Conservation (phyloP, 2,113 vertebrate species). For the Cyanocitta stelleri region DNA sequence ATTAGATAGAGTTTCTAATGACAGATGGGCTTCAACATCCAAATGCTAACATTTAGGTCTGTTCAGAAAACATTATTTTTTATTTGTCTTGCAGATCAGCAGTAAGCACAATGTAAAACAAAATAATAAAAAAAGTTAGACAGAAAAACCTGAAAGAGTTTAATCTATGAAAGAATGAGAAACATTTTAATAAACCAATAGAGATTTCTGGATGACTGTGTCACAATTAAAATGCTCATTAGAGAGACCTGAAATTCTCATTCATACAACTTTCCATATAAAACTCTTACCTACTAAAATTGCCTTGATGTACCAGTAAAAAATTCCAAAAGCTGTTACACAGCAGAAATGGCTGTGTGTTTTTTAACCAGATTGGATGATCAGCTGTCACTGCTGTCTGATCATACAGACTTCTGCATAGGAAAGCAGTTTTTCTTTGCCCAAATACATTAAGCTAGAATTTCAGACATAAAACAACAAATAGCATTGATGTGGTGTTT, state of each 20-base stretch:
- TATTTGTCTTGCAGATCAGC: neutral
- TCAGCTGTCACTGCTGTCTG: slow-evolving; percentile 12
- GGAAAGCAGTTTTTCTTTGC: slow-evolving; percentile 3
- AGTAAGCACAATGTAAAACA: neutral
- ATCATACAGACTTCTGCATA: slow-evolving; percentile 27
- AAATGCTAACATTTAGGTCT: neutral
- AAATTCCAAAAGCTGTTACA: neutral
- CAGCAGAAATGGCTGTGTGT: neutral
- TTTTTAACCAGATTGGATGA: slow-evolving; percentile 16
- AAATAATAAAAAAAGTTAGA: neutral
- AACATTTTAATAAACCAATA: neutral
- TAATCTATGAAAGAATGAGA: neutral
- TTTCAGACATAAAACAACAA: slow-evolving; percentile 1
- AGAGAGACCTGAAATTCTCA: neutral
- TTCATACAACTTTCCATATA: neutral
- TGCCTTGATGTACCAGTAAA: neutral
- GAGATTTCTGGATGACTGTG: neutral
- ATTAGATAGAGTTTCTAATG: neutral
- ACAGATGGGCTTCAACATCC: neutral
- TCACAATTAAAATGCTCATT: neutral
- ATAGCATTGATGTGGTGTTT: neutral
- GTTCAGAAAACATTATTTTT: neutral
- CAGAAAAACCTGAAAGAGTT: neutral
- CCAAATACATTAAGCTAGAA: neutral
- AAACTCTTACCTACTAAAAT: neutral